Percentiles rank a stretch among this genome's conserved stretches.
These are phyloP conservation scores for Scaptomyza flava DNA, from an alignment of 2,888 invertebrate genomes.

Conservation along the genomic window DNA sequence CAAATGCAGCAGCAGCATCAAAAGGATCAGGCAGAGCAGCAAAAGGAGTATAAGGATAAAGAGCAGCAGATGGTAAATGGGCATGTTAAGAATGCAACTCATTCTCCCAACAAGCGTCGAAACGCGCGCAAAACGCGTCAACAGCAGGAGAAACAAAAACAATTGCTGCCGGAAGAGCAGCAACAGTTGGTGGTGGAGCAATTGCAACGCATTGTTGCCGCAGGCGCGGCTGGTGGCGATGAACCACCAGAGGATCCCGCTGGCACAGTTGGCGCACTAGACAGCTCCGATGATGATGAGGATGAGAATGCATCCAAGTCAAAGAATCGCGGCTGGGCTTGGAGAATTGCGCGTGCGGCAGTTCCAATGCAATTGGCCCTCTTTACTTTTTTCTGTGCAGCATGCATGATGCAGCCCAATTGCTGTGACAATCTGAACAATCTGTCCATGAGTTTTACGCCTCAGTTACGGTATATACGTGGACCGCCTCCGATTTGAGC, in stretches of 20 bases:
- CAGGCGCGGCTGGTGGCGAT: constrained; percentile 64
- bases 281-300: constrained; percentile 65
- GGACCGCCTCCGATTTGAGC: constrained; percentile 91
- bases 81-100: constrained; percentile 13
- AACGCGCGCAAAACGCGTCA: constrained; percentile 52
- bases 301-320: constrained; percentile 54
- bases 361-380: constrained; percentile 90
- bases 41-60: constrained; percentile 84
- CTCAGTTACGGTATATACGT: constrained; percentile 90
- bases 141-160: constrained; percentile 10
- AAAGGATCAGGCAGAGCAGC: constrained; percentile 53
- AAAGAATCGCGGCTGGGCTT: constrained; percentile 85
- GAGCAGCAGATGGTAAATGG: constrained; percentile 37
- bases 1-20: constrained; percentile 81
- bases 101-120: constrained; percentile 52
- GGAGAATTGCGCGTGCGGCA: constrained; percentile 89
- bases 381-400: constrained; percentile 89
- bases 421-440: constrained; percentile 91
- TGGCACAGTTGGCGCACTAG: constrained; percentile 46
- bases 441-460: constrained; percentile 89
- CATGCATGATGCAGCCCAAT: constrained; percentile 89
- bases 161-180: constrained; percentile 8
- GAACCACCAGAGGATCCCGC: constrained; percentile 78
- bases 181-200: constrained; percentile 42
- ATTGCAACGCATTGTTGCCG: constrained; percentile 40